Evolutionary conservation across 1,140 invertebrate genomes (phyloP).

Genomic region (Drosophila subpulchrella): DNA sequence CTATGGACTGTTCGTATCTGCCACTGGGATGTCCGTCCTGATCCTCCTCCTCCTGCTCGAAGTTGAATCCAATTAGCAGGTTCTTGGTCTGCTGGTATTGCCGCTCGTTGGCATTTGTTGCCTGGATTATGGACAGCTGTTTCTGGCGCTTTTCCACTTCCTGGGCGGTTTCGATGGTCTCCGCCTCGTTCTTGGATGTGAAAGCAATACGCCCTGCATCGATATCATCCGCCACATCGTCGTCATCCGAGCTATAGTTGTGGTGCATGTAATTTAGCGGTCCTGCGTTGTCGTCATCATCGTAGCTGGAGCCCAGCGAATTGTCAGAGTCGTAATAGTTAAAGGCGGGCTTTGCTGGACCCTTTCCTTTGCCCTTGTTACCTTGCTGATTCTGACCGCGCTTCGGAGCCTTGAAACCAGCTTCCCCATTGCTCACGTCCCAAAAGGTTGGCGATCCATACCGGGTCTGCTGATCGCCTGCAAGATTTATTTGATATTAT

Average conservation of each 20-base stretch:
- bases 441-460: slow-evolving; percentile 86
- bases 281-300: slow-evolving; percentile 51
- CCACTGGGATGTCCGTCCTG: slow-evolving; percentile 17
- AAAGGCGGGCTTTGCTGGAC: slow-evolving; percentile 35
- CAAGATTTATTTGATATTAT: not conserved
- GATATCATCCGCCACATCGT: slow-evolving; percentile 55
- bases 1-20: slow-evolving; percentile 72
- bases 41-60: slow-evolving; percentile 20
- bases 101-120: slow-evolving; percentile 82
- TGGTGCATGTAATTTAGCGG: slow-evolving; percentile 21
- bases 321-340: slow-evolving; percentile 78
- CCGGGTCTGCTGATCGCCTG: slow-evolving; percentile 77
- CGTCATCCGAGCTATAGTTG: slow-evolving; percentile 62
- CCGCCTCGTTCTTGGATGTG: slow-evolving; percentile 92
- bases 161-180: slow-evolving; percentile 89
- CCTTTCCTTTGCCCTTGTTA: slow-evolving; percentile 15
- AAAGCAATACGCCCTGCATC: slow-evolving; percentile 88
- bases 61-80: slow-evolving; percentile 74
- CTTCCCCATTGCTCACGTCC: slow-evolving; percentile 70
- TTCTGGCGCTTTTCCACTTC: slow-evolving; percentile 81
- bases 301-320: slow-evolving; percentile 72
- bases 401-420: slow-evolving; percentile 40
- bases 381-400: not conserved
- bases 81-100: slow-evolving; percentile 82
- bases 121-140: slow-evolving; percentile 83